Conservation (phyloP, 2,888 invertebrate species). For the Drosophila barbarae region DNA sequence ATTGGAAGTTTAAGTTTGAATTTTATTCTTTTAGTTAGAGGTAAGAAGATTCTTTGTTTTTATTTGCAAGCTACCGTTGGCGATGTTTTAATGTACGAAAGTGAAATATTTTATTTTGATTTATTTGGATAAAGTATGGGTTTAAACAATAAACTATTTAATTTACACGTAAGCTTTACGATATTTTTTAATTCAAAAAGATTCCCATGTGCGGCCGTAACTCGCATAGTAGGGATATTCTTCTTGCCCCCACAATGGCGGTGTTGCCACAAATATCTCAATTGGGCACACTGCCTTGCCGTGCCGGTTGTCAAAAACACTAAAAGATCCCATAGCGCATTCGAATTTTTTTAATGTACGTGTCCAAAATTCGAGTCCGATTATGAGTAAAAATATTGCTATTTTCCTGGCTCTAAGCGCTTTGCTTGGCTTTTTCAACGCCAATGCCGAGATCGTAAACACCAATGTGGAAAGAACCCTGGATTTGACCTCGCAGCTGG, state of each 20-base stretch:
- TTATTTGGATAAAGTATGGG: neutral
- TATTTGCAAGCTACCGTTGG: neutral
- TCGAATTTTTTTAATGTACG: constrained; percentile 29
- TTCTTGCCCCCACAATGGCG: neutral
- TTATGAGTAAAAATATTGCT: constrained; percentile 24
- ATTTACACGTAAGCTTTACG: neutral
- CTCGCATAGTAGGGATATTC: neutral
- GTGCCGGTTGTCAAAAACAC: constrained; percentile 19
- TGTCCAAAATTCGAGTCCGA: constrained; percentile 35
- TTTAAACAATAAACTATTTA: neutral
- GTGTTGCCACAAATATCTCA: neutral
- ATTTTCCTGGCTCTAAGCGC: constrained; percentile 20
- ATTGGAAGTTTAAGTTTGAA: neutral
- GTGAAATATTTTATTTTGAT: neutral
- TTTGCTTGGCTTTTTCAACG: constrained; percentile 6
- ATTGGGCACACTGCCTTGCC: constrained; percentile 8
- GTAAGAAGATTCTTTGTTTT: no score
- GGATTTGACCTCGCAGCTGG: constrained; percentile 93
- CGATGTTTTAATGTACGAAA: neutral
- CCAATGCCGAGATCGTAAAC: constrained; percentile 82
- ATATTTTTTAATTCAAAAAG: neutral
- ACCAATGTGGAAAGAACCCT: constrained; percentile 92
- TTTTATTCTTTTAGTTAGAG: neutral
- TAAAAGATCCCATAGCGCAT: constrained; percentile 25
- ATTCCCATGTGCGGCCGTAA: no score